Evolutionary conservation across 2,113 vertebrate species (phyloP), one percentile per base, ranked within the genome.

Genomic region (Grammomys surdaster): DNA sequence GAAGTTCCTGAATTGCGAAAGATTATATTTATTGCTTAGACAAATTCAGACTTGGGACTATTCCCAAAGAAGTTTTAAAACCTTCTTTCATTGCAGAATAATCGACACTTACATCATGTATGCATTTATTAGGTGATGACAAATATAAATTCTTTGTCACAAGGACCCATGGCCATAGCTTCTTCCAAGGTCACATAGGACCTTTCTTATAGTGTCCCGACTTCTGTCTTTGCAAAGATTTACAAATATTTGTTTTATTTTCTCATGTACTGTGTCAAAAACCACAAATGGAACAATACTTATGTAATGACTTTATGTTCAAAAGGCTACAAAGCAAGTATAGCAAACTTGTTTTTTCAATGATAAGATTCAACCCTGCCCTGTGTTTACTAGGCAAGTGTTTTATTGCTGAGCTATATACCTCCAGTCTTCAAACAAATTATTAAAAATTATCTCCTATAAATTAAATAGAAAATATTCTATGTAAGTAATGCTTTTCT

Each of bases 61-160:
- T 72, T 93, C 67, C 58, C n/a, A 77, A 43, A 90, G 46, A 94
- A 88, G 26, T 96, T 58, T 90, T 7, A 67, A 88, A 97, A 88
- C 33, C 91, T 65, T 96, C 70, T n/a, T 72, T n/a, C n/a, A 85
- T 76, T 96, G 85, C 72, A 95, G 33, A 81, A 96, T 12, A 51
- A 56, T 88, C 33, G 82, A 73, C 10, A 69, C 78, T 95, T 93
- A 81, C 46, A 88, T 92, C 75, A 75, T 46, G 70, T 4, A 8
- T 85, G 4, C n/a, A 87, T 93, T 96, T 94, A 91, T 40, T 46
- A 92, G 93, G 85, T 93, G 43, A 94, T 60, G 51, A 43, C 78
- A 89, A 78, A 93, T 88, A 85, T 28, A 54, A 63, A 36, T 8
- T 7, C 96, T 88, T n/a, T 22, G 91, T 70, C 95, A 85, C 94